Evolutionary conservation across 2,888 invertebrate genomes (phyloP).

Genomic region (Torymus tubicola): DNA sequence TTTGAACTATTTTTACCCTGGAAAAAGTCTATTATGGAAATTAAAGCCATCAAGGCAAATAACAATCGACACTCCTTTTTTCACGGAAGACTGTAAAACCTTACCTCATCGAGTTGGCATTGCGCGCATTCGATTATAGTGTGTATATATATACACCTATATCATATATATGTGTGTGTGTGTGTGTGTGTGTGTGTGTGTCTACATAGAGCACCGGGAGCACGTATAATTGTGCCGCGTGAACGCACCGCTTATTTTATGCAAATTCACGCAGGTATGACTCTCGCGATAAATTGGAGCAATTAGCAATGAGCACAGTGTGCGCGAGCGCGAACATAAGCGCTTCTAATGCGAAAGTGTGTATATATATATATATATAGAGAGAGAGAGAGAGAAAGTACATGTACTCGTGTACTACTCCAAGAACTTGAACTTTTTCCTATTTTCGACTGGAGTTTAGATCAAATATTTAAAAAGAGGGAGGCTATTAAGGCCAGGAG

Average conservation of each 20-base stretch:
- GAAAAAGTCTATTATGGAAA: constrained; percentile 32
- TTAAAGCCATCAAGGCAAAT: constrained; percentile 39
- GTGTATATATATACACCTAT: too few species aligned
- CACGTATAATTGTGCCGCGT: neutral
- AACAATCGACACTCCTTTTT: constrained; percentile 40
- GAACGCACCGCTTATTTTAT: neutral
- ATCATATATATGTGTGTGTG: too few species aligned
- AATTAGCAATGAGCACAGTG: too few species aligned
- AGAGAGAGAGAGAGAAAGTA: too few species aligned
- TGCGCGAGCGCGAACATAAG: too few species aligned
- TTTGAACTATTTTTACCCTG: constrained; percentile 14
- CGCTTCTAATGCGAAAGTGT: too few species aligned
- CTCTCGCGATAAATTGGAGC: too few species aligned
- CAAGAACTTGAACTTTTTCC: constrained; percentile 17
- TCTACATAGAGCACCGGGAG: too few species aligned
- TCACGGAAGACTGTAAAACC: constrained; percentile 12
- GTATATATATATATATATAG: too few species aligned
- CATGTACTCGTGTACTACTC: too few species aligned
- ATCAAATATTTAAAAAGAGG: constrained; percentile 39
- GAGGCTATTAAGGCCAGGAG: constrained; percentile 34
- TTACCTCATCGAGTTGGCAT: neutral
- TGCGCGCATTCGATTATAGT: neutral
- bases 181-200: too few species aligned
- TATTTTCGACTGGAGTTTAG: neutral
- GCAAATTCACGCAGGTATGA: neutral